These are phyloP conservation scores for Apeira syringaria DNA, from an alignment of 2,888 invertebrate species.

Conservation along the genomic window DNA sequence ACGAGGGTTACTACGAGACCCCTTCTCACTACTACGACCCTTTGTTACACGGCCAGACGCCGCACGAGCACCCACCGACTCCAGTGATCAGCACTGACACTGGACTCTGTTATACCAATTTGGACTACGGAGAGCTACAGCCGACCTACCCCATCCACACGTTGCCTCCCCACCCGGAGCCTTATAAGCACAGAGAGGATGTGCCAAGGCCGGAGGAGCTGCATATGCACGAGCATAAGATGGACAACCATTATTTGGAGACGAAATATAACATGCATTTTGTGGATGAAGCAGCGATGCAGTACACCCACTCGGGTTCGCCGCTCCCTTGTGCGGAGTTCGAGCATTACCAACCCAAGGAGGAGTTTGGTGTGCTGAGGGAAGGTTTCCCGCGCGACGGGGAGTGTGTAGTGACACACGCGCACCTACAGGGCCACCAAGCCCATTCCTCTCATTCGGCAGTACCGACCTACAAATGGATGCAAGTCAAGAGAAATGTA, in stretches of 20 bases:
- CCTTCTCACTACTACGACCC: constrained; percentile 81
- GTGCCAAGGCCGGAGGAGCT: constrained; percentile 80
- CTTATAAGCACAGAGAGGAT: constrained; percentile 80
- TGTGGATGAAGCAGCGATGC: constrained; percentile 69
- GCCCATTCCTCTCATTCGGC: constrained; percentile 82
- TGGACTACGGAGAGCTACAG: constrained; percentile 87
- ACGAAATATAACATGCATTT: constrained; percentile 81
- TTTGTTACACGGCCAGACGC: constrained; percentile 67
- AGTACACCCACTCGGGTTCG: constrained; percentile 66
- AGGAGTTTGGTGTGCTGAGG: constrained; percentile 78
- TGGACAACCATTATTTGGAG: constrained; percentile 77
- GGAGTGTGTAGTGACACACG: constrained; percentile 59
- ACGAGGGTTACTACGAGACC: constrained; percentile 73
- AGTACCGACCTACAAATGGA: constrained; percentile 98
- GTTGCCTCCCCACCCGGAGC: constrained; percentile 80
- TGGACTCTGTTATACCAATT: constrained; percentile 94
- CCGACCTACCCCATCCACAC: constrained; percentile 80
- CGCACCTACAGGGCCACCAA: constrained; percentile 59
- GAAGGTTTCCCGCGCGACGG: constrained; percentile 63
- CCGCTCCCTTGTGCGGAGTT: constrained; percentile 84
- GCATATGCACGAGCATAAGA: constrained; percentile 69
- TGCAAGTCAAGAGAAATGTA: constrained; percentile 98
- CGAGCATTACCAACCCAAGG: constrained; percentile 85
- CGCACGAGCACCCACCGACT: constrained; percentile 74
- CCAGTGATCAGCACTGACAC: constrained; percentile 93